Base-by-base conservation (phyloP, 2,888 invertebrate genomes). In the Parnassius mnemosyne region DNA sequence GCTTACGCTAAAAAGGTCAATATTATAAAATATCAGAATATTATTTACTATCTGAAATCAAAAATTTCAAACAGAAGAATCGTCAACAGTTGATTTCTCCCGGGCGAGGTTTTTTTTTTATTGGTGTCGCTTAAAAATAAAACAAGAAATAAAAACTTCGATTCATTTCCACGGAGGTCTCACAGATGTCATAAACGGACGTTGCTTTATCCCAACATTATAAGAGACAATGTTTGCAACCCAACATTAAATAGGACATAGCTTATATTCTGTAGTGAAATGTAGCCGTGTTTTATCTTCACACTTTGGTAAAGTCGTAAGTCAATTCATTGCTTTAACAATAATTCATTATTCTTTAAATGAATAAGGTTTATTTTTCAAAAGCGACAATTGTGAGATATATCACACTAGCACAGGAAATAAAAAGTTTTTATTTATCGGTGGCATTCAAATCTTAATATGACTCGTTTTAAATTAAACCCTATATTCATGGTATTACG, bases 401-500 rank as follows among this genome's bases (percentile, higher is more conserved):
- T 66, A 72, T 65, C 70, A 67, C 60, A 62, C 60, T 68, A 61
- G 61, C 66, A 68, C 73, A 77, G 72, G 69, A 72, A 74, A 76
- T 83, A 81, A 84, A 63, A 88, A 86, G 82, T 84, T 86, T 86
- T 87, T 88, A 87, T 88, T 87, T 84, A 85, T 85, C 78, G 78
- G 78, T 79, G 79, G 76, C 79, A 78, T 80, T 77, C 76, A 75
- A 80, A 77, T 76, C 75, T 75, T 73, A 70, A 69, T 61, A 54
- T 44, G 12, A 20, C 44, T 53, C 64, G 69, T 65, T 63, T 66
- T 53, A 74, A 76, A 71, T 62, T 69, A 67, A 66, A 73, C 80
- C 75, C 65, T 79, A 71, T 68, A 52, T 20, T 10, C 3, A 57
- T 2, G 5, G 0, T 0, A 10, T 12, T 71, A 80, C 66, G 71